Percentiles rank a stretch among this genome's conserved stretches.
Evolutionary conservation across 64 coral and sea anemone species (phyloP).

Genomic region (Montipora sp.): DNA sequence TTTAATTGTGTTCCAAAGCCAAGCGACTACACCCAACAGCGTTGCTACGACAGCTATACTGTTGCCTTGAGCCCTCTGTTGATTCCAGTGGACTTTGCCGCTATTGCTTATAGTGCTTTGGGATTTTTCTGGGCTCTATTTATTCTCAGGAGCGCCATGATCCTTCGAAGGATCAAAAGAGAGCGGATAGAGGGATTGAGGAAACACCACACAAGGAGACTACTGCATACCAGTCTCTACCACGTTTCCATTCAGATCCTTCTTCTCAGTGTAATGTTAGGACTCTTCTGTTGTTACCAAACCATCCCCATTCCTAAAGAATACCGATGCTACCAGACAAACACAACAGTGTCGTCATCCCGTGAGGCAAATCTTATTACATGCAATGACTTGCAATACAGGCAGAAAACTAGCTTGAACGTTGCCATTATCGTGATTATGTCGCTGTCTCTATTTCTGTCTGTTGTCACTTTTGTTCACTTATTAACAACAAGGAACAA

Average conservation of each 20-base stretch:
- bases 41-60: not conserved
- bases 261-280: constrained; percentile 4
- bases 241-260: constrained; percentile 7
- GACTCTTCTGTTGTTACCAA: not conserved
- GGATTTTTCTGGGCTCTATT: not conserved
- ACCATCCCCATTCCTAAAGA: not conserved
- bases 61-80: not conserved
- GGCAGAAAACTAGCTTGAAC: not conserved
- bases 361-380: not conserved
- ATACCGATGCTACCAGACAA: not conserved
- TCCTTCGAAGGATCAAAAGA: not conserved
- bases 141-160: not conserved
- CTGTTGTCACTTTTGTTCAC: not conserved
- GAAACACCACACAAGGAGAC: not conserved
- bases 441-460: not conserved
- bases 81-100: not conserved
- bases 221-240: not conserved
- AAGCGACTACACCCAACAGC: not conserved
- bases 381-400: constrained; percentile 19
- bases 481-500: not conserved
- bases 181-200: not conserved
- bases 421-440: constrained; percentile 6
- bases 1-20: constrained; percentile 18
- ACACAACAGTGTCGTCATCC: not conserved
- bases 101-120: not conserved